Evolutionary conservation across 2,113 vertebrate species (phyloP).

Genomic region (Equus przewalskii): DNA sequence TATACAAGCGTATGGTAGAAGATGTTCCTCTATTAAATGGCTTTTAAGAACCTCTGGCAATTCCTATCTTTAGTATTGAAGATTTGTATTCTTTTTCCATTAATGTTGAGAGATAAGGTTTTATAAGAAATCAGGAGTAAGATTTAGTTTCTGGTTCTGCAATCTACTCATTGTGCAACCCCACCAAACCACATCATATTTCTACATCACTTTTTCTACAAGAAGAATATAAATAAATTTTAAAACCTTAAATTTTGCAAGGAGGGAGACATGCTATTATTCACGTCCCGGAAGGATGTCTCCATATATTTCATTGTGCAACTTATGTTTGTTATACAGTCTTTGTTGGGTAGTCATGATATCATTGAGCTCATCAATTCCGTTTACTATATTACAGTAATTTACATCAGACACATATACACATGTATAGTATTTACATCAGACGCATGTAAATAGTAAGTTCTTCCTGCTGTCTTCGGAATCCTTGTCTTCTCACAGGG

Average conservation of each 20-base stretch:
- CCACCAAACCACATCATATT: not conserved
- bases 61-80: not conserved
- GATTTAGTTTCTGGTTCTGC: not conserved
- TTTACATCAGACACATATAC: too few relatives aligned
- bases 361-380: not conserved
- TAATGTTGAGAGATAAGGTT: not conserved
- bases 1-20: not conserved
- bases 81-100: not conserved
- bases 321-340: not conserved
- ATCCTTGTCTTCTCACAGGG: not conserved
- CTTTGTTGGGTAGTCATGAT: not conserved
- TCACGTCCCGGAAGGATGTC: not conserved
- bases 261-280: not conserved
- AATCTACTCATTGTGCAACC: not conserved
- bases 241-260: not conserved
- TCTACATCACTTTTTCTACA: not conserved
- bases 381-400: not conserved
- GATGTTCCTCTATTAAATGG: not conserved
- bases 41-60: not conserved
- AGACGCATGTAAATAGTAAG: not conserved
- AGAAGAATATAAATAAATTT: not conserved
- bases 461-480: not conserved
- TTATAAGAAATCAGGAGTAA: not conserved
- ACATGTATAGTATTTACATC: too few relatives aligned
- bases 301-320: not conserved